Evolutionary conservation across 2,113 vertebrate genomes (phyloP), one percentile per base, ranked within the genome.

Genomic region (Eurystomus gularis): DNA sequence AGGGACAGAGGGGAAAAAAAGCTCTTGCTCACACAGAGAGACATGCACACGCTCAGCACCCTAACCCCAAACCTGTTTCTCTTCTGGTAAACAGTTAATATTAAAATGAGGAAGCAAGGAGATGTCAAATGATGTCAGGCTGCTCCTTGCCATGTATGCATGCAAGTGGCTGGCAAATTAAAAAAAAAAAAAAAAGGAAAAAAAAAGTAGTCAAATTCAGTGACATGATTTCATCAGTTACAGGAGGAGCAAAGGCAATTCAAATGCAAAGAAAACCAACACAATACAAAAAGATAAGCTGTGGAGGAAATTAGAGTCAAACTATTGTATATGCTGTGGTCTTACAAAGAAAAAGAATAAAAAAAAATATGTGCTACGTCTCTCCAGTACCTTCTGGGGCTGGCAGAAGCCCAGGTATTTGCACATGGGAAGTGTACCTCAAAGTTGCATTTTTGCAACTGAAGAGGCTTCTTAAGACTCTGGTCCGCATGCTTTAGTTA

Each of bases 31-130:
- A 84, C 54, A 24, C 81, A 37, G 9, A 51, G 44, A 68, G 64
- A 91, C 81, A 55, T 20, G 87, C 87, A 37, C 17, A 25, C 6
- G 13, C 92, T 88, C 86, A 78, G 82, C 88, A 71, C 82, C 65
- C 88, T 19, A 81, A 60, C 77, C 72, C 84, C 95, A 96, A 92
- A 88, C 94, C 90, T 88, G 87, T 96, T 97, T 95, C 93, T 82
- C 82, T 91, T 94, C 85, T 94, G 93, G 83, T 85, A 21, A 93
- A 78, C 79, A 88, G 93, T 79, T 95, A 94, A 70, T 83, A 93
- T 70, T 95, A 94, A 96, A 97, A 97, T 85, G 88, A 96, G 97
- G 97, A 97, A 97, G 95, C 94, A 52, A 23, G 29, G 91, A 60
- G 37, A 79, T 84, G 91, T 76, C 71, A 82, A 95, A 52, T 77